Conservation (phyloP, 2,113 vertebrate genomes). For the Microtus montanus region DNA sequence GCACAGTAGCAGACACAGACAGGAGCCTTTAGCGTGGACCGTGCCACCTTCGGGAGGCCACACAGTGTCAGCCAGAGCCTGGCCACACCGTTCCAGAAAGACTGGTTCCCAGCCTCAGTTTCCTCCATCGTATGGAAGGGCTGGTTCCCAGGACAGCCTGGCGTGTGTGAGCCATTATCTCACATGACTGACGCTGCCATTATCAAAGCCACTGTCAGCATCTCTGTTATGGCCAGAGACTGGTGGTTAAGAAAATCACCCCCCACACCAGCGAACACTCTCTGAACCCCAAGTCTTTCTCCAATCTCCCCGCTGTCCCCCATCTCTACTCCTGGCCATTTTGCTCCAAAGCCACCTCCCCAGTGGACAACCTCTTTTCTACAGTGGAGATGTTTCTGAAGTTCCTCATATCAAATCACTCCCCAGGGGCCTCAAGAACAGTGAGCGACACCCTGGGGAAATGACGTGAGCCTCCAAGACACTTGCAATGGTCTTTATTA, state of each 20-base stretch:
- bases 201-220: background rate
- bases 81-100: accelerated
- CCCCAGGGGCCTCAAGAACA: background rate
- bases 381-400: background rate
- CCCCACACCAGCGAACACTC: too few species aligned
- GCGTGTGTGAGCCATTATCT: background rate
- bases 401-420: background rate
- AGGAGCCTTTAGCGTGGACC: accelerated
- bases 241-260: background rate
- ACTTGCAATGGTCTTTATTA: too few species aligned
- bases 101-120: background rate
- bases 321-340: too few species aligned
- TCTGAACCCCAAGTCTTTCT: background rate
- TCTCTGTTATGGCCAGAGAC: background rate
- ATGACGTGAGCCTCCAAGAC: background rate
- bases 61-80: accelerated
- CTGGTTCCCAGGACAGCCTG: background rate
- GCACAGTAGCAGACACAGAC: background rate
- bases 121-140: background rate
- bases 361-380: background rate
- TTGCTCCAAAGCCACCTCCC: background rate
- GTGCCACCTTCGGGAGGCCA: accelerated
- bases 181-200: background rate
- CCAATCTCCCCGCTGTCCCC: accelerated
- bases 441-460: background rate